These are phyloP conservation scores for Cheirogaleus medius DNA, from an alignment of 2,113 vertebrate genomes.

Conservation along the genomic window DNA sequence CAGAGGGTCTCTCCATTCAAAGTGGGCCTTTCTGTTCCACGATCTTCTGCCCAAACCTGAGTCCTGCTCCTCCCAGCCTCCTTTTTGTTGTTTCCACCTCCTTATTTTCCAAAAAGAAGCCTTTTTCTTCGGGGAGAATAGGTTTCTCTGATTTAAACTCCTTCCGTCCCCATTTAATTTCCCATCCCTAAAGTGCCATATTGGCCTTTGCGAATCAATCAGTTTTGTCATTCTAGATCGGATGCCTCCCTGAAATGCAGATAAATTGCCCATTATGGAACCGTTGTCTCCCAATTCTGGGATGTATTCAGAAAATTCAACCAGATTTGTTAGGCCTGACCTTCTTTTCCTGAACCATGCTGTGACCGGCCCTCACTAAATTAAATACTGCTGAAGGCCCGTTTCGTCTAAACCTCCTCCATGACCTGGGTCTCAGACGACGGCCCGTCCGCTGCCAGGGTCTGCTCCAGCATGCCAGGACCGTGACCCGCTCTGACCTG, in stretches of 20 bases:
- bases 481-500: neutral
- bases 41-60: neutral
- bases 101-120: neutral
- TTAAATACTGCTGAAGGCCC: neutral
- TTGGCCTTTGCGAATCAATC: conserved; percentile 58
- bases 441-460: neutral
- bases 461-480: neutral
- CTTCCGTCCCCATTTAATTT: conserved; percentile 15
- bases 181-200: neutral
- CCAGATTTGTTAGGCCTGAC: conserved; percentile 40
- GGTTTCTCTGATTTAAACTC: conserved; percentile 50
- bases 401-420: neutral
- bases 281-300: conserved; percentile 30
- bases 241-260: conserved; percentile 37
- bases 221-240: conserved; percentile 47
- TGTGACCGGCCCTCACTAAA: neutral
- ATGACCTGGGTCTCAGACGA: neutral
- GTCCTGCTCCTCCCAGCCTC: neutral
- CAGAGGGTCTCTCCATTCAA: neutral
- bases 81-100: neutral
- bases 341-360: neutral
- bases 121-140: neutral
- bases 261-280: neutral
- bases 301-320: conserved; percentile 24
- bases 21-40: neutral